Conservation (phyloP, 2,797 vertebrate genomes). For the Etheostoma nigrum region DNA sequence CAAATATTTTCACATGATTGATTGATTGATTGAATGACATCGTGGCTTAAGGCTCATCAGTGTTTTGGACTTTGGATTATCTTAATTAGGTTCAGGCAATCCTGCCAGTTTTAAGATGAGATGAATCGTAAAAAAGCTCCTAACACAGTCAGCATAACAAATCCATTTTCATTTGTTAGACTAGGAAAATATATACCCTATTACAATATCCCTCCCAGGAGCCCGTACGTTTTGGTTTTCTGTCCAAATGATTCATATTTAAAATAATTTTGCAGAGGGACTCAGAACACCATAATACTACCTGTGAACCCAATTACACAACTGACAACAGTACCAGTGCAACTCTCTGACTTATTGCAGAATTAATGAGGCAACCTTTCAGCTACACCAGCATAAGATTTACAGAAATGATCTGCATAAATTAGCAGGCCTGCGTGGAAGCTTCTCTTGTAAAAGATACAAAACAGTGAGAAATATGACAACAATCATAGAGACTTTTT, state of each 20-base stretch:
- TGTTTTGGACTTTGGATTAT: slow-evolving; percentile 9
- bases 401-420: slow-evolving; percentile 43
- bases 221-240: slow-evolving; percentile 68
- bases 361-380: slow-evolving; percentile 43
- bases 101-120: slow-evolving; percentile 6
- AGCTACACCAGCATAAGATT: slow-evolving; percentile 47
- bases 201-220: slow-evolving; percentile 65
- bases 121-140: not conserved
- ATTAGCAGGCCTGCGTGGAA: slow-evolving; percentile 26
- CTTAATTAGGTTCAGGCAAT: not conserved
- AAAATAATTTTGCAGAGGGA: slow-evolving; percentile 71
- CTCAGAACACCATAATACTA: slow-evolving; percentile 69
- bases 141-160: slow-evolving; percentile 1
- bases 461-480: not conserved
- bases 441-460: not conserved
- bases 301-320: slow-evolving; percentile 79
- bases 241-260: slow-evolving; percentile 81
- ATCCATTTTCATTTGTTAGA: slow-evolving; percentile 41
- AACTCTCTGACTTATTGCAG: slow-evolving; percentile 63
- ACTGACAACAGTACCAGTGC: slow-evolving; percentile 74
- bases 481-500: not conserved
- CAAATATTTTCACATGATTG: too few relatives aligned
- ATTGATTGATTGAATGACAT: not conserved
- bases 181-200: slow-evolving; percentile 36
- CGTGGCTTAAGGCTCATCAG: not conserved